phyloP scores from a whole-genome alignment of 2,888 invertebrate genomes.

The Poecilobothrus nobilitatus region DNA sequence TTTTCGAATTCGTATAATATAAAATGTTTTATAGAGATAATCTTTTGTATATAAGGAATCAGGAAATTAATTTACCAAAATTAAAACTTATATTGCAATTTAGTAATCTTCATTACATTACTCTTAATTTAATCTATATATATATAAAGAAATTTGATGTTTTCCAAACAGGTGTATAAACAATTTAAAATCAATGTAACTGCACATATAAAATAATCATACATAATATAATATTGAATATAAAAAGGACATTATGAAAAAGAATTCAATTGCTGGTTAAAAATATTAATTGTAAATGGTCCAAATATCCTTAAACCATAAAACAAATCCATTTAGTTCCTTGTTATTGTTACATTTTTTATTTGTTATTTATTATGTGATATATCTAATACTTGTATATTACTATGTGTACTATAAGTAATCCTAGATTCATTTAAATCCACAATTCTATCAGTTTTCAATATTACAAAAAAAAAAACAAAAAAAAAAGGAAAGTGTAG shows the following conservation, averaged over 20 bases:
- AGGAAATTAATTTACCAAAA: too few relatives aligned
- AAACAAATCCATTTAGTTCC: background rate
- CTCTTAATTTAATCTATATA: too few relatives aligned
- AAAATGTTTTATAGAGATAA: background rate
- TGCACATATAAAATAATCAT: background rate
- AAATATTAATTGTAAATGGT: background rate
- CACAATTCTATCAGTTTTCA: background rate
- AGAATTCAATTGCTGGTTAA: background rate
- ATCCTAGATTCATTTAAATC: too few relatives aligned
- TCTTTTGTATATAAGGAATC: background rate
- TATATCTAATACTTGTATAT: too few relatives aligned
- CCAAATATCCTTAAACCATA: background rate
- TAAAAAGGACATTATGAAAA: too few relatives aligned
- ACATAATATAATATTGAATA: too few relatives aligned
- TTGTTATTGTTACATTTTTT: background rate
- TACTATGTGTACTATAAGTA: too few relatives aligned
- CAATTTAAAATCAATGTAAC: background rate
- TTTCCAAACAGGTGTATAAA: background rate
- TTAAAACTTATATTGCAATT: too few relatives aligned
- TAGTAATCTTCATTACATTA: too few relatives aligned
- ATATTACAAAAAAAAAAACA: background rate
- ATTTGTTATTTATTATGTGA: background rate
- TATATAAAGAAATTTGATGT: too few relatives aligned
- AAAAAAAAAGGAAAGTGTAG: background rate
- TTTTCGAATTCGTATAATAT: too few relatives aligned